Conservation (phyloP, 1,140 invertebrate species). For the Trichonephila inaurata region DNA sequence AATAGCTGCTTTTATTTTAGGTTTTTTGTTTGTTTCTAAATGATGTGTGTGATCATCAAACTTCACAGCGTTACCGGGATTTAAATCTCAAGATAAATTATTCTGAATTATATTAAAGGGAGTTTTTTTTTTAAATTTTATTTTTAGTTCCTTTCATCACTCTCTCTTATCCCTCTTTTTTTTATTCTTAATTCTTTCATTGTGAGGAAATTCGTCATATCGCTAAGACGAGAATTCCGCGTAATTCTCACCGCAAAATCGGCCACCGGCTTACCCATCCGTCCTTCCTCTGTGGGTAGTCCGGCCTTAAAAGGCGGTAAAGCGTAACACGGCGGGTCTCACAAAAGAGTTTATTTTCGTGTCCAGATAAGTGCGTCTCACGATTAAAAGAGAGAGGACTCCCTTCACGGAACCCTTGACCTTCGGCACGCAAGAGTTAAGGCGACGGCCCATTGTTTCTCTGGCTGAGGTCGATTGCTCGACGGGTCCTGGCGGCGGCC, state of each 20-base stretch:
- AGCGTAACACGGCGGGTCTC: background rate
- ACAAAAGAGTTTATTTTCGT: constrained; percentile 19
- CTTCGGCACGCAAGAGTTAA: background rate
- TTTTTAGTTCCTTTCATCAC: too few species aligned
- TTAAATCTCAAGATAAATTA: too few species aligned
- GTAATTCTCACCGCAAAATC: too few species aligned
- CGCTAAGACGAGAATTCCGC: background rate
- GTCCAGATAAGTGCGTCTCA: background rate
- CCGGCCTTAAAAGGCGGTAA: background rate
- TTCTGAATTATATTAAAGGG: too few species aligned
- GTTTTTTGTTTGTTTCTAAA: too few species aligned
- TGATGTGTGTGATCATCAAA: too few species aligned
- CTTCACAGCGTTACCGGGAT: too few species aligned
- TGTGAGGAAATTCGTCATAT: background rate
- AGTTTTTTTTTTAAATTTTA: too few species aligned
- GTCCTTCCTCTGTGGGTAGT: background rate
- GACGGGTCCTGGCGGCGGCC: background rate
- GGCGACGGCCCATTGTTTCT: too few species aligned
- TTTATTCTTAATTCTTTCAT: background rate
- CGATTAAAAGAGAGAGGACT: background rate
- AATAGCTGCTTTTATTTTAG: too few species aligned
- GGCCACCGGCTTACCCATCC: background rate
- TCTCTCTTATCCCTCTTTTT: background rate
- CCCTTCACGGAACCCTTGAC: background rate
- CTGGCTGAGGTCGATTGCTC: background rate